Conservation (phyloP, 2,797 vertebrate genomes). For the Parauchenoglanis punctatus region DNA sequence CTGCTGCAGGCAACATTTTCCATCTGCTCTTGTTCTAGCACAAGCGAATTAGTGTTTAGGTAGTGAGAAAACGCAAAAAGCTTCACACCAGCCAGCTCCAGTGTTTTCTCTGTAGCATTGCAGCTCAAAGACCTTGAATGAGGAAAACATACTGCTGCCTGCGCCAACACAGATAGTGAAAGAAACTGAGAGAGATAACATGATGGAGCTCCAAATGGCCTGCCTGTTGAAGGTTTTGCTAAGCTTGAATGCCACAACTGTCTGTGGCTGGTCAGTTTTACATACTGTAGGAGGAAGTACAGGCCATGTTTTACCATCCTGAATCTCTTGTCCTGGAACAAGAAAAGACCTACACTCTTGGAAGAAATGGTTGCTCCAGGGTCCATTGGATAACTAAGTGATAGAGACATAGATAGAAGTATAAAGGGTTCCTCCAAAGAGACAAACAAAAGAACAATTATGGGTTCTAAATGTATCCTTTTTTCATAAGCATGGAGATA, state of each 20-base stretch:
- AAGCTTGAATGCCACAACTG: not conserved
- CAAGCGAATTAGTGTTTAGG: not conserved
- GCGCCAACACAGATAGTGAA: slow-evolving; percentile 7
- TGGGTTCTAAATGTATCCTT: not conserved
- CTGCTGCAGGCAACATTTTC: not conserved
- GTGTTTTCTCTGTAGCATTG: not conserved
- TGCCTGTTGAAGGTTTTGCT: not conserved
- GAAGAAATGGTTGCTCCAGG: not conserved
- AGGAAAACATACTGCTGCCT: slow-evolving; percentile 56
- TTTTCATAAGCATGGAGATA: not conserved
- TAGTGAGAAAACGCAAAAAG: not conserved
- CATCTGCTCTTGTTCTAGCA: not conserved
- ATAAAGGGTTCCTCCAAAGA: not conserved
- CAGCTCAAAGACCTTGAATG: not conserved
- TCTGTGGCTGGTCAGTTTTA: not conserved
- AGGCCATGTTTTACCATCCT: not conserved
- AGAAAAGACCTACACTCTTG: not conserved
- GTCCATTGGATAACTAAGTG: not conserved
- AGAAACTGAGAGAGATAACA: slow-evolving; percentile 7
- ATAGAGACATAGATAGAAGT: not conserved
- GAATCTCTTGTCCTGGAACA: not conserved
- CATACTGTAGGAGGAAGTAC: not conserved
- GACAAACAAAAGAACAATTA: not conserved
- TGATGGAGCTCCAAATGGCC: not conserved
- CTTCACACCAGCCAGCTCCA: not conserved